phyloP scores from a whole-genome alignment of 1,140 invertebrate genomes.

The Drosophila orena region DNA sequence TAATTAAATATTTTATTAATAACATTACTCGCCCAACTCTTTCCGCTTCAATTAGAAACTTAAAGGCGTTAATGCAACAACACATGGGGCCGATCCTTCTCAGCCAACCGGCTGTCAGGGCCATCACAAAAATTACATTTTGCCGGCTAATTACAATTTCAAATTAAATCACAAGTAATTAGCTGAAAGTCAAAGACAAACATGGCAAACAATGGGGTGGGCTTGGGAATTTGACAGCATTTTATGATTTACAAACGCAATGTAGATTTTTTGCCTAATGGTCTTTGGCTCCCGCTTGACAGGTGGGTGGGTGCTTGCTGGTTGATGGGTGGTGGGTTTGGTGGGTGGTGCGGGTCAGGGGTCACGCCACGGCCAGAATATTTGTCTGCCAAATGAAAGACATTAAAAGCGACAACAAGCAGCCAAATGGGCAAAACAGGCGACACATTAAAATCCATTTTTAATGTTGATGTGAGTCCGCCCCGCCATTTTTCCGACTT shows the following conservation, averaged over 20 bases:
- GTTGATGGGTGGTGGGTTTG: not conserved
- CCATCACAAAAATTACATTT: constrained; percentile 80
- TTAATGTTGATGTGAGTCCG: constrained; percentile 72
- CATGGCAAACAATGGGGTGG: constrained; percentile 16
- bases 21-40: too few relatives aligned
- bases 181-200: constrained; percentile 65
- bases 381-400: constrained; percentile 68
- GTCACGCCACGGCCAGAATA: constrained; percentile 28
- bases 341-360: constrained; percentile 2
- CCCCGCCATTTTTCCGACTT: constrained; percentile 11
- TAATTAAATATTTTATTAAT: too few relatives aligned
- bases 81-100: constrained; percentile 33
- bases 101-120: constrained; percentile 54
- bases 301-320: not conserved
- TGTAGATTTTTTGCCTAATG: constrained; percentile 70
- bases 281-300: constrained; percentile 53
- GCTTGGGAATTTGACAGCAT: constrained; percentile 66
- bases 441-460: constrained; percentile 81
- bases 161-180: constrained; percentile 84
- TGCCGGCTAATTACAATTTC: constrained; percentile 82
- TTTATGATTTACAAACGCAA: constrained; percentile 80
- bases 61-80: constrained; percentile 54
- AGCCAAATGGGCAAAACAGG: constrained; percentile 63
- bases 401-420: constrained; percentile 74
- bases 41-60: not conserved